phyloP scores from a whole-genome alignment of 92 coral and sea anemone species.

The Zoanthus sociatus region DNA sequence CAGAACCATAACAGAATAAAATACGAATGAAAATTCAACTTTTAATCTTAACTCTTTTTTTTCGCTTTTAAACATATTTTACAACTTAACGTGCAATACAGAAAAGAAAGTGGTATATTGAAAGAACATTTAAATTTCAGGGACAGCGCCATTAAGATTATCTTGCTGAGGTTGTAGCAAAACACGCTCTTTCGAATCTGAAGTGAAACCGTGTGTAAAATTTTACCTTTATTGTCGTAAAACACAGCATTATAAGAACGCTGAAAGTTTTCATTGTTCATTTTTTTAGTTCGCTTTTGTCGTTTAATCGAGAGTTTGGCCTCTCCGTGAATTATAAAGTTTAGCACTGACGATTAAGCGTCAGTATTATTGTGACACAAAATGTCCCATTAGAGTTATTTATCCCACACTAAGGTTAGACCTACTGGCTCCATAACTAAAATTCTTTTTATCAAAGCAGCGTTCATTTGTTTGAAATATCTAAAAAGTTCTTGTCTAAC shows the following conservation, averaged over 20 bases:
- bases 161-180: background rate
- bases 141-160: background rate
- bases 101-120: background rate
- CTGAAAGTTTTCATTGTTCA: conserved; percentile 7
- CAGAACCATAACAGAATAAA: background rate
- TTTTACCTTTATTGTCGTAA: background rate
- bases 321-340: background rate
- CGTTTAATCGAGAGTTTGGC: background rate
- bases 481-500: conserved; percentile 21
- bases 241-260: conserved; percentile 1
- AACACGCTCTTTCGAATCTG: conserved; percentile 2
- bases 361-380: background rate
- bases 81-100: background rate
- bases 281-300: background rate
- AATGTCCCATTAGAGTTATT: background rate
- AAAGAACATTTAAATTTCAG: background rate
- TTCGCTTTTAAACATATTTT: background rate
- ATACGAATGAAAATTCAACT: background rate
- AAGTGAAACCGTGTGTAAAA: conserved; percentile 3
- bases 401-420: background rate
- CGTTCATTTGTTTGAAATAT: conserved; percentile 3
- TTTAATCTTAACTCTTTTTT: background rate
- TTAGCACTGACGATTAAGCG: background rate
- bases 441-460: background rate
- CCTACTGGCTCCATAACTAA: background rate